A percentile compares a stretch with the other conserved stretches of the same genome.
Evolutionary conservation across 2,888 invertebrate species (phyloP).

Genomic region (Cheilosia urbana): DNA sequence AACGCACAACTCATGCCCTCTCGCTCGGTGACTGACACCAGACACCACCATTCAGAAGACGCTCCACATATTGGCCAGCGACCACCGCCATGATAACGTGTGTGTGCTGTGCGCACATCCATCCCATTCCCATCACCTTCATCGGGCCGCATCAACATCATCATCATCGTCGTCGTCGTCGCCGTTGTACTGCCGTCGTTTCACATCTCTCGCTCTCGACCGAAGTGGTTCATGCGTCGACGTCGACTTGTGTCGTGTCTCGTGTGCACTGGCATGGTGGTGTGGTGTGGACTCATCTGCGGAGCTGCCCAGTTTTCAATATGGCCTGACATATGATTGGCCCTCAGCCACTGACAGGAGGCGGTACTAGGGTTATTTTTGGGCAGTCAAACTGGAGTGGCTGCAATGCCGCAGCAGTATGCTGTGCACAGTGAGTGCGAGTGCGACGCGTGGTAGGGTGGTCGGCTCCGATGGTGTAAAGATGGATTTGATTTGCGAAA

Average conservation of each 20-base stretch:
- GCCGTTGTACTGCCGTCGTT: conserved; percentile 44
- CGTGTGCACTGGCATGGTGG: conserved; percentile 29
- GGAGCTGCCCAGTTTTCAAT: conserved; percentile 80
- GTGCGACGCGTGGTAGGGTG: conserved; percentile 26
- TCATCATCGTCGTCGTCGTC: conserved; percentile 45
- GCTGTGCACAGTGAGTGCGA: conserved; percentile 18
- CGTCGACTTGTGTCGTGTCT: conserved; percentile 43
- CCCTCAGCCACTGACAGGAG: conserved; percentile 71
- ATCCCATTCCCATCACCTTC: conserved; percentile 65
- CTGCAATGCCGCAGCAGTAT: conserved; percentile 36
- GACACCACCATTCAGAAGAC: conserved; percentile 30
- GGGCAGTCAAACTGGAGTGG: conserved; percentile 51
- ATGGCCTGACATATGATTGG: conserved; percentile 81
- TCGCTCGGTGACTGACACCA: conserved; percentile 63
- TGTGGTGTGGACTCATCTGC: conserved; percentile 66
- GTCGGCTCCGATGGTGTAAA: background rate
- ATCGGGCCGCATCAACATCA: conserved; percentile 52
- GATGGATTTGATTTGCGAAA: conserved; percentile 40
- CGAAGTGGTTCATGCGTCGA: conserved; percentile 61
- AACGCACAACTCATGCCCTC: conserved; percentile 62
- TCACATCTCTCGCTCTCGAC: conserved; percentile 43
- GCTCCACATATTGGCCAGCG: conserved; percentile 58
- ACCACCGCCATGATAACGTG: conserved; percentile 40
- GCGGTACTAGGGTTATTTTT: conserved; percentile 76
- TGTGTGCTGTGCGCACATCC: conserved; percentile 72